A percentile compares a stretch with the other conserved stretches of the same genome.
Evolutionary conservation across 2,888 invertebrate species (phyloP).

Genomic region (Vannuccia rotundouncinata): DNA sequence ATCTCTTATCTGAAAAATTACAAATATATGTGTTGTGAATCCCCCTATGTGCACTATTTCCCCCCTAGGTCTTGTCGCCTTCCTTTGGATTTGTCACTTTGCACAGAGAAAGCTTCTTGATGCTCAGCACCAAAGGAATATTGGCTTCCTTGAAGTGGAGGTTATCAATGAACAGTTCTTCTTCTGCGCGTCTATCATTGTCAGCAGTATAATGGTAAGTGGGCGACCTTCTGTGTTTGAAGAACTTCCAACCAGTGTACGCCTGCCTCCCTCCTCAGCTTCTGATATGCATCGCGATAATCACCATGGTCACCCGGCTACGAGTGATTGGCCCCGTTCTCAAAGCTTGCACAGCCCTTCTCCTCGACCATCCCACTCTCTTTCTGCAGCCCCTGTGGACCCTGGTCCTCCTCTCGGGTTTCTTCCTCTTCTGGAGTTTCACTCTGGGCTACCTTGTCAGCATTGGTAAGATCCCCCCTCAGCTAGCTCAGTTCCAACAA

Average conservation of each 20-base stretch:
- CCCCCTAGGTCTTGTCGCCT: not conserved
- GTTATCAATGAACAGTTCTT: conserved; percentile 25
- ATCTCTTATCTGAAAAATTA: too few relatives aligned
- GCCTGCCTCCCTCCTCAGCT: not conserved
- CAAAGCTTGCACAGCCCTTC: not conserved
- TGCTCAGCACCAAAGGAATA: not conserved
- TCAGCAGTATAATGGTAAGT: conserved; percentile 11
- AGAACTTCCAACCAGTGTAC: too few relatives aligned
- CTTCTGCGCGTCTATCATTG: not conserved
- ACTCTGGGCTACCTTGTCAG: conserved; percentile 27
- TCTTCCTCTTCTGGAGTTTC: conserved; percentile 22
- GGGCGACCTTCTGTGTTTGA: too few relatives aligned
- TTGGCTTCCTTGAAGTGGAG: not conserved
- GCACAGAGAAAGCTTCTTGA: not conserved
- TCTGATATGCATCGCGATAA: not conserved
- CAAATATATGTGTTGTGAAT: too few relatives aligned
- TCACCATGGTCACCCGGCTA: not conserved
- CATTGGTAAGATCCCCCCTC: not conserved
- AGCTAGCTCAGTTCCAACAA: too few relatives aligned
- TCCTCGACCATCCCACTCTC: not conserved
- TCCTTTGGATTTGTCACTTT: conserved; percentile 29
- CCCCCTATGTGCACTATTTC: too few relatives aligned
- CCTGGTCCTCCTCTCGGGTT: not conserved
- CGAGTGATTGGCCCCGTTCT: not conserved
- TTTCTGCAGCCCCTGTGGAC: conserved; percentile 22